Base-by-base conservation (phyloP, 2,888 invertebrate species). In the Nemoura dubitans region DNA sequence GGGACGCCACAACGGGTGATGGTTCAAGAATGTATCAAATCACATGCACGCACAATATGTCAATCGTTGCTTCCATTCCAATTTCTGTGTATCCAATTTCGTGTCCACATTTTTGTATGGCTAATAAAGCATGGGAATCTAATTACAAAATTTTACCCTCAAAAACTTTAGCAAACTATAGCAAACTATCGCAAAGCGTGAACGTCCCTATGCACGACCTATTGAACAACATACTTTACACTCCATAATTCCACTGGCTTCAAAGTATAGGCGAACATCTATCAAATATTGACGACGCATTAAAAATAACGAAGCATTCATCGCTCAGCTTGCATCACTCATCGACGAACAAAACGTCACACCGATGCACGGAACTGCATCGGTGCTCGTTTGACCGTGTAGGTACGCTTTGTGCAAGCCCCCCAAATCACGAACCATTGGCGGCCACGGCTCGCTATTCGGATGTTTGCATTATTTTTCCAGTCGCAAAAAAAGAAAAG, bases 301-400 rank as follows among this genome's bases (percentile, higher is more conserved):
- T 76, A 76, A 84, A 76, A 27, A 28, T 84, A 84, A 84, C 84
- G 84, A 84, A 76, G 28, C 81, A 81, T 81, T 81, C 30, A 81
- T 81, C n/a, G 28, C 2, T 0, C 3, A 84, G 27, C 26, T 21
- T 59, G 26, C 84, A 84, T 84, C 84, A 84, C 27, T 76, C 76
- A 76, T 84, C 36, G 36, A 36, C 36, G 36, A 36, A 36, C 36
- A 36, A 36, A 36, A 36, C 36, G 21, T 83, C 25, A 25, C 43
- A 5, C 14, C 6, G 28, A 81, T 78, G 59, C 36, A 10, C n/a
- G n/a, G n/a, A n/a, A n/a, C 59, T 59, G 59, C 59, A 21, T 21
- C 59, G 59, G 16, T 59, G 59, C 14, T 59, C 59, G 14, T 59
- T 59, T 59, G 59, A 78, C 78, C 78, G 78, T 78, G n/a, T 76